Evolutionary conservation across 2,888 invertebrate species (phyloP).

Genomic region (Hypsopygia costalis): DNA sequence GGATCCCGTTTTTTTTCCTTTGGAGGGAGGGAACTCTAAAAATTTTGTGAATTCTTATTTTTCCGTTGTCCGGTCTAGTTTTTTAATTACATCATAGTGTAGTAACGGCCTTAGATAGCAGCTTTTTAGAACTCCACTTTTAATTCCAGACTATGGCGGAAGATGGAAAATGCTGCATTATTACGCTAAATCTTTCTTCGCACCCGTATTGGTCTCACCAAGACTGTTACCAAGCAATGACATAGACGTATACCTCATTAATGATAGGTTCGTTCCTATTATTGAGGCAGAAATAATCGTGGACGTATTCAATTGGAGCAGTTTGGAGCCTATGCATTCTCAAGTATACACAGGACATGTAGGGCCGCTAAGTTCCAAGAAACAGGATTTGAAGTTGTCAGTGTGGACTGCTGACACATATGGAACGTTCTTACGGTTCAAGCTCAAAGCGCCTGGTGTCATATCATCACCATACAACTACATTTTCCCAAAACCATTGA

Average conservation of each 20-base stretch:
- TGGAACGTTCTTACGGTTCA: slow-evolving; percentile 63
- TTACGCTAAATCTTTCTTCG: slow-evolving; percentile 91
- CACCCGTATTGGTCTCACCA: slow-evolving; percentile 85
- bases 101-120: too few species aligned
- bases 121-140: too few species aligned
- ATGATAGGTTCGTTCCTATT: slow-evolving; percentile 78
- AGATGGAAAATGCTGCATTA: slow-evolving; percentile 95
- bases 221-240: slow-evolving; percentile 69
- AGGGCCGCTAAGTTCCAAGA: slow-evolving; percentile 40
- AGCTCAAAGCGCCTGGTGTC: slow-evolving; percentile 68
- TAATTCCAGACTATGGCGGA: slow-evolving; percentile 84
- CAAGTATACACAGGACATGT: slow-evolving; percentile 37
- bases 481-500: slow-evolving; percentile 82
- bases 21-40: too few species aligned
- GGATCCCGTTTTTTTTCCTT: too few species aligned
- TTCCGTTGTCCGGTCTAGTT: too few species aligned
- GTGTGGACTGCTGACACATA: slow-evolving; percentile 40
- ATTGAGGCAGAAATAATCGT: slow-evolving; percentile 70
- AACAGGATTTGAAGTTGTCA: slow-evolving; percentile 39
- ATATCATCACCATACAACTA: slow-evolving; percentile 82
- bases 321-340: slow-evolving; percentile 54
- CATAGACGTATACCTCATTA: slow-evolving; percentile 82
- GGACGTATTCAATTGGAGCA: slow-evolving; percentile 82
- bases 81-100: too few species aligned
- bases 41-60: too few species aligned